Evolutionary conservation across 1,140 invertebrate genomes (phyloP).

Genomic region (Apis mellifera): DNA sequence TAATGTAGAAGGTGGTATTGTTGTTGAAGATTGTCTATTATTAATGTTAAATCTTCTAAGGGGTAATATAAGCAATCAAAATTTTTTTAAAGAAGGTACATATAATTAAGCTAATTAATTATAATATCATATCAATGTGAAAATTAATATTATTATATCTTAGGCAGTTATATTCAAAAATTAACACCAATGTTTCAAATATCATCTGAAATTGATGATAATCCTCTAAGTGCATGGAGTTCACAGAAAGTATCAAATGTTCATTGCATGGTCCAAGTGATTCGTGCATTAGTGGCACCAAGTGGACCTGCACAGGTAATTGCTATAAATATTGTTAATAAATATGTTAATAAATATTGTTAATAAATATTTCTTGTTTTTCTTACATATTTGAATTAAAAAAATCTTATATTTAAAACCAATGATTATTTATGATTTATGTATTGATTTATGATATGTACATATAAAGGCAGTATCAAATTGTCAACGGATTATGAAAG

Average conservation of each 20-base stretch:
- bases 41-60: conserved; percentile 96
- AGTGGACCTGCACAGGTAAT: conserved; percentile 90
- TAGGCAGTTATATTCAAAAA: conserved; percentile 93
- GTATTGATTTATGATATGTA: background rate
- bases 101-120: background rate
- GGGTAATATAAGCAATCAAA: conserved; percentile 98
- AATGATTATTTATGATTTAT: too few relatives aligned
- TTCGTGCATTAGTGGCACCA: conserved; percentile 94
- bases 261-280: conserved; percentile 94
- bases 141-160: conserved; percentile 46
- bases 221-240: conserved; percentile 87
- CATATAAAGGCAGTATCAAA: conserved; percentile 81
- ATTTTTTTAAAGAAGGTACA: conserved; percentile 97
- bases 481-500: conserved; percentile 95
- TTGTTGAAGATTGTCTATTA: conserved; percentile 98
- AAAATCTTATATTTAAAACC: background rate
- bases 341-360: background rate
- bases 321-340: background rate
- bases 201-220: conserved; percentile 86
- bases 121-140: conserved; percentile 1
- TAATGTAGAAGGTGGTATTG: conserved; percentile 96
- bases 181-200: conserved; percentile 93
- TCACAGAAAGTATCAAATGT: conserved; percentile 98
- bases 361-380: background rate
- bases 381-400: background rate